Base-by-base conservation (phyloP, 2,113 vertebrate genomes). In the Pangasianodon hypophthalmus region DNA sequence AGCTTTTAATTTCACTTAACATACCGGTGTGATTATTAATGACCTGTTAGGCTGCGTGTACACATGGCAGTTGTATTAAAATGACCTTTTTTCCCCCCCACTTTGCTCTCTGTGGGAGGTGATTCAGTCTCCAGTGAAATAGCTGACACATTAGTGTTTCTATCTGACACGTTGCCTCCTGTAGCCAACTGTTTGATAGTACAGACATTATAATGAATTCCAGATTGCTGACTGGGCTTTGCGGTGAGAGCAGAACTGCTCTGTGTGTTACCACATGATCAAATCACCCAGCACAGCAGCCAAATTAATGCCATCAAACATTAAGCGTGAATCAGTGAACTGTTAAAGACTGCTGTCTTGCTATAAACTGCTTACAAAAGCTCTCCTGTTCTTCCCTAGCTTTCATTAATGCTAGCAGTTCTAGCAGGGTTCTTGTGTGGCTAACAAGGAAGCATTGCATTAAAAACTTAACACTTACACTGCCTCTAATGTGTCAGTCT, bases 141-240 rank as follows among this genome's bases (percentile, higher is more conserved):
- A 97, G 96, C 96, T 97, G 96, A 97, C 95, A 58, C 95, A 94
- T 94, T 95, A 93, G 87, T 93, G 94, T 94, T 93, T 88, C 90
- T 92, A 92, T 84, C 90, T 93, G 90, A 91, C 92, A 80, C 18
- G 44, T 69, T 89, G 87, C 94, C 95, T 95, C 92, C 90, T 24
- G 84, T 37, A 24, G 87, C 50, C 95, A 95, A 91, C 89, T 90
- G 93, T 96, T 96, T 96, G 97, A 97, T 97, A 97, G 95, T 95
- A 92, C 95, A 96, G 95, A 96, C 96, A 91, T 94, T 88, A 88
- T 96, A 96, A 96, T 96, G 95, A 97, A 97, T 97, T 97, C 97
- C 97, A 97, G 96, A 96, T 96, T 96, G 96, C 95, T 97, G 96
- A 97, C 96, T 88, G 84, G 92, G 93, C 93, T 90, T 88, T 91